Percentiles rank a stretch among this genome's conserved stretches.
Conservation (phyloP, 1,140 invertebrate species). For the Musca vetustissima region DNA sequence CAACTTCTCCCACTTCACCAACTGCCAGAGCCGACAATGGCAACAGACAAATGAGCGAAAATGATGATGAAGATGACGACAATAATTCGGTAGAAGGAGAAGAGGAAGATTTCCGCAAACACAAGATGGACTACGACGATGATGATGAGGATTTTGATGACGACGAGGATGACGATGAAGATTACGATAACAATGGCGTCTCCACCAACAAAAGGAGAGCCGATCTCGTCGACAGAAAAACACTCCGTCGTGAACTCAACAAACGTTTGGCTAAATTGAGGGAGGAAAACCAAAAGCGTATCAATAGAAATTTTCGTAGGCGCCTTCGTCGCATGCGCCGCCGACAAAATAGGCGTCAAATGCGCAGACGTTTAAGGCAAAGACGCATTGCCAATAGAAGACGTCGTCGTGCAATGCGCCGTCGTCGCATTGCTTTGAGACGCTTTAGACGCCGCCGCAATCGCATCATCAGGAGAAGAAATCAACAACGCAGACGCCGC, state of each 20-base stretch:
- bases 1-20: too few species aligned
- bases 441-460: not conserved
- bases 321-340: too few species aligned
- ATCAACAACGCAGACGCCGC: not conserved
- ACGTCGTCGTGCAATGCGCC: slow-evolving; percentile 18
- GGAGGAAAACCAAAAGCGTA: too few species aligned
- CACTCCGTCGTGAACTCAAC: too few species aligned
- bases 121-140: slow-evolving; percentile 13
- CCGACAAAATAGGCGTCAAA: too few species aligned
- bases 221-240: not conserved
- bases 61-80: not conserved
- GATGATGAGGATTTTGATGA: not conserved
- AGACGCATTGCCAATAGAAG: too few species aligned
- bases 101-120: not conserved
- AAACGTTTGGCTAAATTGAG: too few species aligned
- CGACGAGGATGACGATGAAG: not conserved
- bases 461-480: not conserved
- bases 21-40: slow-evolving; percentile 18
- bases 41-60: too few species aligned
- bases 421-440: not conserved
- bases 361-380: too few species aligned
- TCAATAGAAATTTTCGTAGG: too few species aligned
- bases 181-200: not conserved
- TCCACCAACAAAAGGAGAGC: too few species aligned
- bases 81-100: not conserved